phyloP scores from a whole-genome alignment of 2,113 vertebrate species.

The Leucoraja erinaceus region DNA sequence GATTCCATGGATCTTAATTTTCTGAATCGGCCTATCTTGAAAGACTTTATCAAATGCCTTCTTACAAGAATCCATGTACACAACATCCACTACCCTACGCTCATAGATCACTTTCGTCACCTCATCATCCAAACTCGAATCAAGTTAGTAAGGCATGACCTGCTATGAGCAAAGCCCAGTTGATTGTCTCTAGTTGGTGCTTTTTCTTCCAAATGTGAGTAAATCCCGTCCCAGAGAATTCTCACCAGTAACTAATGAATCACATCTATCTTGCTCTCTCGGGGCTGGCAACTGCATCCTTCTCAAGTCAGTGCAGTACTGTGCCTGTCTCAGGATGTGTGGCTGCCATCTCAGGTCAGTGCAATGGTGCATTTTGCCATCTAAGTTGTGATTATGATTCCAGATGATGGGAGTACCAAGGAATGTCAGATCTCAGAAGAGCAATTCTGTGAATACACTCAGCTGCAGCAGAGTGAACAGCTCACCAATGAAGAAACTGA shows the following conservation, averaged over 20 bases:
- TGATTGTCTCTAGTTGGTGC: no score
- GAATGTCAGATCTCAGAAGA: slow-evolving; percentile 41
- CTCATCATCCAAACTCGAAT: no score
- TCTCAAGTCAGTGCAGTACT: background rate
- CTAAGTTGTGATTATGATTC: background rate
- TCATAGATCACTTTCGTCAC: no score
- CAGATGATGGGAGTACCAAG: slow-evolving; percentile 3
- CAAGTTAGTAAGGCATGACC: no score
- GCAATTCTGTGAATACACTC: slow-evolving; percentile 50
- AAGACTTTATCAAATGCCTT: no score
- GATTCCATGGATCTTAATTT: no score
- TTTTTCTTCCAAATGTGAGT: background rate
- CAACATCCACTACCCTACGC: no score
- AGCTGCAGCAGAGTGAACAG: slow-evolving; percentile 48
- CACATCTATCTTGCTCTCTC: background rate
- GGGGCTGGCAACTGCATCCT: background rate
- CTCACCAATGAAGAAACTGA: slow-evolving; percentile 46
- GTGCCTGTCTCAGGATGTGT: no score
- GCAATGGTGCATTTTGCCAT: background rate
- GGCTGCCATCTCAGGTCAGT: background rate
- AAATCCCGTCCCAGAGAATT: no score
- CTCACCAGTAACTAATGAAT: background rate
- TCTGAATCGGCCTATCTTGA: no score
- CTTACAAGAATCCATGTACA: no score
- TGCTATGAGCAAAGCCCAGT: no score